Base-by-base conservation (phyloP, 2,113 vertebrate species). In the Elachura formosa region DNA sequence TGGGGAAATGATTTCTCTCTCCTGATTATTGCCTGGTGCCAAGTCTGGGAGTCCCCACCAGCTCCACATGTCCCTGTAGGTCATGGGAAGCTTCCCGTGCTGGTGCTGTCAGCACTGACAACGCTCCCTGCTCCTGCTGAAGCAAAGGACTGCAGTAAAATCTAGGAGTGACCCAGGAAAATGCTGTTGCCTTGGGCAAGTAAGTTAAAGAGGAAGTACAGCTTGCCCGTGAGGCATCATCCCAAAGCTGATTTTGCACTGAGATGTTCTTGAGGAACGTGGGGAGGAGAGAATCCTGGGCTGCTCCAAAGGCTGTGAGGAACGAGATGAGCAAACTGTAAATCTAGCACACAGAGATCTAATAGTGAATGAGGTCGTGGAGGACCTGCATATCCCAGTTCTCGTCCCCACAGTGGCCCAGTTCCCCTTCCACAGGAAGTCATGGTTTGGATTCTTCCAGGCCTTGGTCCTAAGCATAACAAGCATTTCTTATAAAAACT, bases 11-110 rank as follows among this genome's bases (percentile, higher is more conserved):
- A 11, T 34, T 75, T 68, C 29, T 66, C 25, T 41, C 0, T 58
- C 1, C 0, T 71, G 8, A 40, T 69, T n/a, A 28, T 22, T 56
- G 17, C 26, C 36, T 54, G 25, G n/a, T 51, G 5, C 4, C n/a
- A 38, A 34, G 41, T 45, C 51, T 25, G 31, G 48, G 54, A 66
- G 13, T 49, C 38, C 45, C 46, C 41, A 52, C 41, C 54, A 48
- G 1, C 13, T 79, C 36, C 56, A 9, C 5, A 0, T 40, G 19
- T 66, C 46, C 46, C 33, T 28, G 14, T 18, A 23, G 12, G 2
- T 49, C 20, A 5, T 34, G 58, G 75, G 58, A 75, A 63, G 5
- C 43, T 17, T 51, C 38, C 5, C 0, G 0, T 85, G n/a, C 74
- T 67, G n/a, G 62, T 89, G 46, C n/a, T n/a, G n/a, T n/a, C n/a